phyloP scores from a whole-genome alignment of 2,797 vertebrate genomes.

The Coendou prehensilis region DNA sequence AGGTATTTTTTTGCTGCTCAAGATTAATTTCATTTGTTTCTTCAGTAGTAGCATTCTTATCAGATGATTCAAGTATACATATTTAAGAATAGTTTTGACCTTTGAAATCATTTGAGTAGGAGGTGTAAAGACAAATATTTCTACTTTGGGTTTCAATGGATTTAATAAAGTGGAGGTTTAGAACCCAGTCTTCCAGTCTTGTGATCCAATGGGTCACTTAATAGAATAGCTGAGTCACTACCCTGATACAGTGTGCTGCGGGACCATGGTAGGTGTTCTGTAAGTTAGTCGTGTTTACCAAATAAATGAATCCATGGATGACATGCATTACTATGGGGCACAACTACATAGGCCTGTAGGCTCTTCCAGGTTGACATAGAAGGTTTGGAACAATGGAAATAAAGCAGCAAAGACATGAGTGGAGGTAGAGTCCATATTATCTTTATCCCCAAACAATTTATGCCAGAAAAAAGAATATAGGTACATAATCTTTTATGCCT shows the following conservation, averaged over 20 bases:
- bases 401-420: neutral
- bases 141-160: neutral
- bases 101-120: conserved; percentile 47
- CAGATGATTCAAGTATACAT: conserved; percentile 5
- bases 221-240: neutral
- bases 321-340: neutral
- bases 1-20: conserved; percentile 39
- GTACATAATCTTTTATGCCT: neutral
- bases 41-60: neutral
- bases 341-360: neutral
- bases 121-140: neutral
- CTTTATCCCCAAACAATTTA: conserved; percentile 10
- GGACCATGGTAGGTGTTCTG: neutral
- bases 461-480: neutral
- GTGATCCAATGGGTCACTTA: neutral
- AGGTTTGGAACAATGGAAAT: neutral
- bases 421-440: neutral
- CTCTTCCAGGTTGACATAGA: neutral
- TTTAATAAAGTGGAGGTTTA: neutral
- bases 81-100: conserved; percentile 35
- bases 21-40: conserved; percentile 5
- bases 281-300: neutral
- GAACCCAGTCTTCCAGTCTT: neutral
- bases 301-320: neutral
- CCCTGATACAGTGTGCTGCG: neutral